Evolutionary conservation across 2,888 invertebrate genomes (phyloP).

Genomic region (Tachina fera): DNA sequence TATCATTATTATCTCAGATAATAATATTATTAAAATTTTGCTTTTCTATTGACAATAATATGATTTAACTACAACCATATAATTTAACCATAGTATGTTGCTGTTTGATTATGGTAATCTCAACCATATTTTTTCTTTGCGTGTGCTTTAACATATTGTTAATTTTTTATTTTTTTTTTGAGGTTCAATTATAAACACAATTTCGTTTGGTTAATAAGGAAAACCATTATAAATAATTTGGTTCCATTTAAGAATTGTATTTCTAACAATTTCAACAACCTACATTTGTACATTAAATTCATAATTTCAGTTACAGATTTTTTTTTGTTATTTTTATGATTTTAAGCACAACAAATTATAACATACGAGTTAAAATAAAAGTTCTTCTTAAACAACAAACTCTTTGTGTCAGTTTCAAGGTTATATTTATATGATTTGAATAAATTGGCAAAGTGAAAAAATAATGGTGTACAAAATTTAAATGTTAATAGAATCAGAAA

Average conservation of each 20-base stretch:
- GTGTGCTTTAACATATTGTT: not conserved
- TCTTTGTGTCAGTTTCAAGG: conserved; percentile 66
- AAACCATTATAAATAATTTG: conserved; percentile 25
- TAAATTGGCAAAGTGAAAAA: conserved; percentile 12
- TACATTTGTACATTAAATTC: conserved; percentile 34
- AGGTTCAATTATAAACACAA: conserved; percentile 11
- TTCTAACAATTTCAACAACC: conserved; percentile 25
- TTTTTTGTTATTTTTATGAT: conserved; percentile 14
- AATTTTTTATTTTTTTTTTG: not conserved
- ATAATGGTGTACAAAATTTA: not conserved
- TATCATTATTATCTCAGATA: no score
- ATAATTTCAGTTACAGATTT: conserved; percentile 2
- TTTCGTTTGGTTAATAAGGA: not conserved
- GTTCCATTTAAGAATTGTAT: not conserved
- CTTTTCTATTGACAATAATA: no score
- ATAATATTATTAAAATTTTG: no score
- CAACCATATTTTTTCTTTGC: no score
- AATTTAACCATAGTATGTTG: no score
- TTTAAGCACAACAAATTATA: conserved; percentile 32
- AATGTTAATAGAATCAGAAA: not conserved
- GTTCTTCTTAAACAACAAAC: conserved; percentile 61
- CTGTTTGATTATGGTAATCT: no score
- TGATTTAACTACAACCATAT: no score
- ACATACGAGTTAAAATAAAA: conserved; percentile 46
- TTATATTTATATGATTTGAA: conserved; percentile 36